Percentiles rank a stretch among this genome's conserved stretches.
Conservation (phyloP, 2,113 vertebrate genomes). For the Phrynocephalus versicolor region DNA sequence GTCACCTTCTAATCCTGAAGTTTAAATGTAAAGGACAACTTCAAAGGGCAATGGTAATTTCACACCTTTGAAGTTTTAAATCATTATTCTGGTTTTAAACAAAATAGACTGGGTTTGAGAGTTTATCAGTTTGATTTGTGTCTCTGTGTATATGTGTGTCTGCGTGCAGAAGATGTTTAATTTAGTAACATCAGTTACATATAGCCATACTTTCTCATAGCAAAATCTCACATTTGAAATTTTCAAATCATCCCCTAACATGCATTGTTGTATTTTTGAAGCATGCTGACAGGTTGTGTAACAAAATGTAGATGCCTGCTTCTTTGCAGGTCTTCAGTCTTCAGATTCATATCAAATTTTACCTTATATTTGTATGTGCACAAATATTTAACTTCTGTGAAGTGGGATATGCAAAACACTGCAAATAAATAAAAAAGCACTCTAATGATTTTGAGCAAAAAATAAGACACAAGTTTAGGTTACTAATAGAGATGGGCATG, state of each 20-base stretch:
- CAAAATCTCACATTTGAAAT: accelerated
- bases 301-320: background rate
- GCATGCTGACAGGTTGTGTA: background rate
- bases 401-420: too few species aligned
- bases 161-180: background rate
- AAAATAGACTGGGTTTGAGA: slow-evolving; percentile 50
- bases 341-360: background rate
- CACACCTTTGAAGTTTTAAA: slow-evolving; percentile 64
- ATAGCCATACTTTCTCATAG: background rate
- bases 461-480: too few species aligned
- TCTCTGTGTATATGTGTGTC: background rate
- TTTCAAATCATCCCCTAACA: background rate
- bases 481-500: too few species aligned
- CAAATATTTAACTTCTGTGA: background rate
- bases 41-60: slow-evolving; percentile 66
- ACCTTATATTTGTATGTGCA: background rate
- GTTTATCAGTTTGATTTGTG: slow-evolving; percentile 34
- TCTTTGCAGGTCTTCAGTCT: background rate
- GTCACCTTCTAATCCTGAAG: slow-evolving; percentile 70
- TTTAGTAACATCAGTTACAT: slow-evolving; percentile 13
- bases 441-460: too few species aligned
- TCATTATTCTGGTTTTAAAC: slow-evolving; percentile 58
- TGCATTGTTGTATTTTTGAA: background rate
- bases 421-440: too few species aligned
- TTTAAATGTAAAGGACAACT: slow-evolving; percentile 65